Base-by-base conservation (phyloP, 2,113 vertebrate genomes). In the Barbus barbus region DNA sequence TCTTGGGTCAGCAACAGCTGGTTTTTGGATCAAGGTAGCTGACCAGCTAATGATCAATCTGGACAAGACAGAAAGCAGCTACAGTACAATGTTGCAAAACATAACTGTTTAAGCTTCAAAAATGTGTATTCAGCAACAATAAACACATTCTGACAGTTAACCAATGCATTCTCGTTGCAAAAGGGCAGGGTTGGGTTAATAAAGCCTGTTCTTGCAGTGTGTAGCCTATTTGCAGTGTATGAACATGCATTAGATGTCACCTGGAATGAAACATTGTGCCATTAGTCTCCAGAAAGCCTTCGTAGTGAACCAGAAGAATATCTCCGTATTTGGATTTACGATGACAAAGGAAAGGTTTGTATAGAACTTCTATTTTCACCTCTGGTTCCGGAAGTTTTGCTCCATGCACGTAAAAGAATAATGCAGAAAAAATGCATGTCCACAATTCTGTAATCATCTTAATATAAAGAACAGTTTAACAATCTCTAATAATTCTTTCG, bases 231-330 rank as follows among this genome's bases (percentile, higher is more conserved):
- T n/a, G n/a, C n/a, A n/a, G n/a, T n/a, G n/a, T n/a, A n/a, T n/a
- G 65, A 69, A 16, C 20, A 76, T 75, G 73, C 73, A 75, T 1
- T 5, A 33, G 20, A 85, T 3, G 92, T 97, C 94, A 99, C 97
- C 97, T 99, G 89, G 97, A 98, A 87, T 98, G 95, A 87, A 99
- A 98, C 85, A 95, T 89, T 6, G 97, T 95, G 76, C 97, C 97
- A 14, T 99, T 96, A 82, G 93, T 96, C 90, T 97, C 95, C 89
- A 99, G 84, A 88, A 88, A 98, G 31, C 96, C 97, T 4, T 98
- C 96, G 81, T 96, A 97, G 90, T 99, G 97, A 13, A 99, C 94
- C 85, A 97, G 90, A 93, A 99, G 92, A 93, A 97, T 92, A 71
- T 98, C 98, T 51, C 98, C 97, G 86, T 95, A 95, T 86, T 98